phyloP scores from a whole-genome alignment of 2,797 vertebrate genomes.

The Neosilurus mollespiculum region DNA sequence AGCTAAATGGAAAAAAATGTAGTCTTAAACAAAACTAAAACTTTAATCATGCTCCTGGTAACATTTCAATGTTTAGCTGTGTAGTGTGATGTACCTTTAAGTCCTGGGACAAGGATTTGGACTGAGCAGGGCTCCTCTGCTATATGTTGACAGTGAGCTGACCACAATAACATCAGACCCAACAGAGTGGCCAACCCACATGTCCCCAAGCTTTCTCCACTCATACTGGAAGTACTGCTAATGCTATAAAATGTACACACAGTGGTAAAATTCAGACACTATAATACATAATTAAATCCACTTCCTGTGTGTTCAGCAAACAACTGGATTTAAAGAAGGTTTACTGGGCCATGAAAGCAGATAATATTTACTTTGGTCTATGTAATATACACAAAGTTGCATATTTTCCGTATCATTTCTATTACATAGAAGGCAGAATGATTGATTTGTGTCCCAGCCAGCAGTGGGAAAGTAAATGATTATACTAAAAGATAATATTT shows the following conservation, averaged over 20 bases:
- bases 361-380: neutral
- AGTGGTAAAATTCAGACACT: neutral
- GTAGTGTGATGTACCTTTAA: conserved; percentile 82
- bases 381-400: conserved; percentile 5
- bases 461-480: conserved; percentile 35
- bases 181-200: conserved; percentile 75
- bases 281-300: neutral
- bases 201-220: conserved; percentile 72
- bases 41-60: neutral
- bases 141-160: conserved; percentile 79
- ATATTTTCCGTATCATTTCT: conserved; percentile 12
- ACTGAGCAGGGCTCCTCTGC: conserved; percentile 90
- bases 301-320: neutral
- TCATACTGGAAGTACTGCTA: conserved; percentile 75
- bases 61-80: neutral
- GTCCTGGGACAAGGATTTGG: conserved; percentile 95
- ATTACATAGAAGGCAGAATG: conserved; percentile 5
- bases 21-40: conserved; percentile 1
- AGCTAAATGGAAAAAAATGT: neutral
- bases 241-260: conserved; percentile 10
- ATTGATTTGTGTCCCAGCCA: conserved; percentile 13
- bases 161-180: conserved; percentile 74
- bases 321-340: neutral
- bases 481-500: conserved; percentile 3
- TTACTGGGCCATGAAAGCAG: conserved; percentile 1